Evolutionary conservation across 2,888 invertebrate genomes (phyloP), one percentile per base, ranked within the genome.

Genomic region (Pyrgus malvae): DNA sequence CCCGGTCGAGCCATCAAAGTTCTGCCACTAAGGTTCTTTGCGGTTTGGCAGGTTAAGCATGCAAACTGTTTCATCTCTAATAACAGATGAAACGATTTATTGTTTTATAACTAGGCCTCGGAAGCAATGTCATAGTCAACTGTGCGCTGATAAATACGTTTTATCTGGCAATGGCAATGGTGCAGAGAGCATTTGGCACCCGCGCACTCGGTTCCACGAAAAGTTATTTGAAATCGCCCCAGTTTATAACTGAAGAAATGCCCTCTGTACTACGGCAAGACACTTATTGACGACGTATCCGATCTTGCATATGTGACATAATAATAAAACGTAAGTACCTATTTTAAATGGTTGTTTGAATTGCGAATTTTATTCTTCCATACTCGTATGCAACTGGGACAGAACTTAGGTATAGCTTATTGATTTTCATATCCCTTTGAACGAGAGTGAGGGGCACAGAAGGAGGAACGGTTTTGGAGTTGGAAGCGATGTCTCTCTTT

Each of bases 151-250:
- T 70, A 72, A 70, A 63, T 72, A 72, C 74, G 76, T 71, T 71
- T 70, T 74, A 74, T 72, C 72, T 86, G 86, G 85, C 88, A 89
- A 81, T 87, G 86, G 80, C 87, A 86, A 74, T 86, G 82, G 72
- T 73, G 68, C 76, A 73, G 64, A 62, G 74, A 70, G 58, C 72
- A 74, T 69, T 88, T 88, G 88, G 87, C 87, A 87, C 59, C 71
- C 65, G 61, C 66, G 58, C 72, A 65, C 59, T 59, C 68, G 60
- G 66, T 87, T 88, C 89, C 73, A 65, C 74, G 89, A 89, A 89
- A 83, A 78, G 85, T 84, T 85, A 86, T 88, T 89, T 87, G 87
- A 84, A 87, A 80, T 68, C 80, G 88, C 64, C 83, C 87, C 78
- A 84, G 70, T 78, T 84, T 74, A 74, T 70, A 64, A 67, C 67